Conservation (phyloP, 2,113 vertebrate genomes). For the Rhynchomys soricoides region DNA sequence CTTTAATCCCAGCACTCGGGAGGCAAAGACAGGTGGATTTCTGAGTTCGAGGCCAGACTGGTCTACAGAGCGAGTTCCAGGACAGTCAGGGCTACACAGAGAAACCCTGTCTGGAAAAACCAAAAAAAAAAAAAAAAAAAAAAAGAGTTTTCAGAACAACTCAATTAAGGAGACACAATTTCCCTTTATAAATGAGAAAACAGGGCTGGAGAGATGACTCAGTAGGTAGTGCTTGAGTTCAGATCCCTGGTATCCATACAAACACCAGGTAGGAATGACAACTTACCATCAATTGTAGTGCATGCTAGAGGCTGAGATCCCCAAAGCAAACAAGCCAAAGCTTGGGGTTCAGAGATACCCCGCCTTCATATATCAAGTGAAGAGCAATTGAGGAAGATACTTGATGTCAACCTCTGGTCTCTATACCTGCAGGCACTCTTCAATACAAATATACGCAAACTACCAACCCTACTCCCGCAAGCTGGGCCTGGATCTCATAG, state of each 20-base stretch:
- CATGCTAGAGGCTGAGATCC: no score
- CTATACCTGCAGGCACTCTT: not conserved
- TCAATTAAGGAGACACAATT: not conserved
- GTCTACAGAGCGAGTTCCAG: no score
- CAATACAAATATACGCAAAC: not conserved
- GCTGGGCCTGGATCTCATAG: not conserved
- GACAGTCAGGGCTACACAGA: no score
- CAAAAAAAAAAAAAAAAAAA: no score
- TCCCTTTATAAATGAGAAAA: not conserved
- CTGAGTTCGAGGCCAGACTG: no score
- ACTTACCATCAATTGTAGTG: no score
- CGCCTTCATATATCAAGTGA: not conserved
- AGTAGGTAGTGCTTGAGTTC: not conserved
- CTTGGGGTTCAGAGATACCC: no score
- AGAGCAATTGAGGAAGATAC: not conserved
- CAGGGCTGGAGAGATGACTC: no score
- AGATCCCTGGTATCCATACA: not conserved
- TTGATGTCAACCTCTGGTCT: not conserved
- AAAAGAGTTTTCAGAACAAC: not conserved
- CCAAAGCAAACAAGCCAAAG: not conserved
- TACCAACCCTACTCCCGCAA: not conserved
- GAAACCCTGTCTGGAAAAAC: no score
- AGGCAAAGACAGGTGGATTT: no score
- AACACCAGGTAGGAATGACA: not conserved
- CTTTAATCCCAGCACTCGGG: no score